Evolutionary conservation across 2,113 vertebrate species (phyloP).

Genomic region (Coracopsis vasa): DNA sequence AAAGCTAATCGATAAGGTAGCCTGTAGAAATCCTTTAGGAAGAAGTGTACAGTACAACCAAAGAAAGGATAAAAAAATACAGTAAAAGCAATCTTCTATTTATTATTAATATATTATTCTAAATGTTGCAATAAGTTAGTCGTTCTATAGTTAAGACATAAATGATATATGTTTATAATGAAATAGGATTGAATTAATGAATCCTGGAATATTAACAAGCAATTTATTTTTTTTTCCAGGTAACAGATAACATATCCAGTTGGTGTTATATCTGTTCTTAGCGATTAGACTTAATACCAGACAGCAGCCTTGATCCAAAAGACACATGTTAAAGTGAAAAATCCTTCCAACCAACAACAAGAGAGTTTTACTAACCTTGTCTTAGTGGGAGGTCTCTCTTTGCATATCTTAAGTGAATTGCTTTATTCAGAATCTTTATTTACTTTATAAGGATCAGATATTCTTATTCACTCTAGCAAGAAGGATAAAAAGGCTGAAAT

Average conservation of each 20-base stretch:
- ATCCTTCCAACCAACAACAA: background rate
- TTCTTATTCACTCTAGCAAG: background rate
- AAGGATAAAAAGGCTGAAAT: background rate
- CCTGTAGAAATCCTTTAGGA: background rate
- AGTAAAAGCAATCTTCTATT: background rate
- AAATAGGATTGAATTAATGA: background rate
- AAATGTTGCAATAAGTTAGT: background rate
- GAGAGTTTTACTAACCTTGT: background rate
- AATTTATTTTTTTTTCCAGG: accelerated
- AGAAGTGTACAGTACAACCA: background rate
- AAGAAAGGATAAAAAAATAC: background rate
- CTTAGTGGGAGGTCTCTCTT: background rate
- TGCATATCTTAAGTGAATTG: background rate
- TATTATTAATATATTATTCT: background rate
- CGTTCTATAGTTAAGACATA: background rate
- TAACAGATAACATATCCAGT: background rate
- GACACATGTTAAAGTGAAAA: background rate
- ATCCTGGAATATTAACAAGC: background rate
- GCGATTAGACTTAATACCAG: background rate
- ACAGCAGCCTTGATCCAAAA: background rate
- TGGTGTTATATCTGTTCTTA: background rate
- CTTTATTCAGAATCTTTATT: background rate
- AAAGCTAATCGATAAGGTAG: background rate
- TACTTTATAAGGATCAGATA: background rate
- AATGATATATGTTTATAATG: background rate